Evolutionary conservation across 2,113 vertebrate genomes (phyloP).

Genomic region (Brachypteracias leptosomus): DNA sequence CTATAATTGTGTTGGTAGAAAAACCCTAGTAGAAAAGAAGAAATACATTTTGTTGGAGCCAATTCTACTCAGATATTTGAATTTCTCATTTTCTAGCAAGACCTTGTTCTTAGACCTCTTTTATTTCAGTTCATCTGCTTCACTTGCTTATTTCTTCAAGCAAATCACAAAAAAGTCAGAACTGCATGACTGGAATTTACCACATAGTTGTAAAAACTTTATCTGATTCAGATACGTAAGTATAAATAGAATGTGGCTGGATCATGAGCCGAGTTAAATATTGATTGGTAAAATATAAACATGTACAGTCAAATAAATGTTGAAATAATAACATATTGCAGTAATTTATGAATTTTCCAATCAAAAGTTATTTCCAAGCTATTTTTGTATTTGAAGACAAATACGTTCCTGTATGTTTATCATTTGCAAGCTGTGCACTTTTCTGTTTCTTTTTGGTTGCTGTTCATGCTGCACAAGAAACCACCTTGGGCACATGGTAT

Average conservation of each 20-base stretch:
- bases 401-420: background rate
- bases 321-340: background rate
- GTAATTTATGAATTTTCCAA: constrained; percentile 16
- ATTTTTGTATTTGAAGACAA: background rate
- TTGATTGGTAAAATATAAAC: constrained; percentile 25
- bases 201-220: background rate
- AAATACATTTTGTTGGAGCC: background rate
- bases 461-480: background rate
- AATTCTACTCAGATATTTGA: background rate
- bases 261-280: constrained; percentile 13
- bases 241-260: background rate
- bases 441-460: background rate
- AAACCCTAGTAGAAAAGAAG: background rate
- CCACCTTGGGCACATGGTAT: background rate
- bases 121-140: background rate
- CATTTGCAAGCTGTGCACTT: background rate
- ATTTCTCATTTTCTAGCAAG: background rate
- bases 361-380: background rate
- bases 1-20: background rate
- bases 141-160: background rate
- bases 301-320: background rate
- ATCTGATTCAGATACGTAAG: background rate
- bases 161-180: background rate
- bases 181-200: background rate
- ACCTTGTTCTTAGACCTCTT: background rate